Percentiles rank a stretch among this genome's conserved stretches.
phyloP scores from a whole-genome alignment of 2,113 vertebrate genomes.

The Castor canadensis region DNA sequence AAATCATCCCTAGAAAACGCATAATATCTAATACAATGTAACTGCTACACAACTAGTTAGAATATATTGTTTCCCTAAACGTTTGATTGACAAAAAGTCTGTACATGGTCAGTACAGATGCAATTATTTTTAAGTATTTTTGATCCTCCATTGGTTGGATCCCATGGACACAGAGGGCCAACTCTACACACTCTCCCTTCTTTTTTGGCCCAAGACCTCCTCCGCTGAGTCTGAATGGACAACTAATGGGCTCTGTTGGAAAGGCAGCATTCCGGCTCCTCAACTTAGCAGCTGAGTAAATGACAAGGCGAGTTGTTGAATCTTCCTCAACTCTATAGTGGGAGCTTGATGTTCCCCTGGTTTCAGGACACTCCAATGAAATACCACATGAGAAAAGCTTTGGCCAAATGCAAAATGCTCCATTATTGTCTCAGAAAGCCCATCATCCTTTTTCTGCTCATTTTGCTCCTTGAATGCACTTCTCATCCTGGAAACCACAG shows the following conservation, averaged over 20 bases:
- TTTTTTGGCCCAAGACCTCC: not conserved
- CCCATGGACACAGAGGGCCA: not conserved
- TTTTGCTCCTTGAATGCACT: not conserved
- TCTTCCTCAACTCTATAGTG: not conserved
- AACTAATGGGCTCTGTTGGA: not conserved
- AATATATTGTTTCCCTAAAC: not conserved
- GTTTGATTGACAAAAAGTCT: not conserved
- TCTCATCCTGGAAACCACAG: slow-evolving; percentile 37
- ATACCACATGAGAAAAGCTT: not conserved
- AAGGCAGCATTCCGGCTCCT: not conserved
- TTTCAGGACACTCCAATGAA: not conserved
- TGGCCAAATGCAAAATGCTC: not conserved
- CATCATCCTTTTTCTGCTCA: not conserved
- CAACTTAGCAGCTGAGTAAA: not conserved
- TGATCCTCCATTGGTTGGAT: not conserved
- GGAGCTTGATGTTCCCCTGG: not conserved
- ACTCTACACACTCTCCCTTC: not conserved
- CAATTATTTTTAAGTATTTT: not conserved
- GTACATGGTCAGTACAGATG: not conserved
- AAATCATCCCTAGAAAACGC: not conserved
- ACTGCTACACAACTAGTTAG: not conserved
- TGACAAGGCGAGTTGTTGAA: not conserved
- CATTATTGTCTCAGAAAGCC: slow-evolving; percentile 24
- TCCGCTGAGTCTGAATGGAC: not conserved
- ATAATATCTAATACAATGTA: not conserved